Conservation (phyloP, 2,113 vertebrate species). For the Cromileptes altivelis region DNA sequence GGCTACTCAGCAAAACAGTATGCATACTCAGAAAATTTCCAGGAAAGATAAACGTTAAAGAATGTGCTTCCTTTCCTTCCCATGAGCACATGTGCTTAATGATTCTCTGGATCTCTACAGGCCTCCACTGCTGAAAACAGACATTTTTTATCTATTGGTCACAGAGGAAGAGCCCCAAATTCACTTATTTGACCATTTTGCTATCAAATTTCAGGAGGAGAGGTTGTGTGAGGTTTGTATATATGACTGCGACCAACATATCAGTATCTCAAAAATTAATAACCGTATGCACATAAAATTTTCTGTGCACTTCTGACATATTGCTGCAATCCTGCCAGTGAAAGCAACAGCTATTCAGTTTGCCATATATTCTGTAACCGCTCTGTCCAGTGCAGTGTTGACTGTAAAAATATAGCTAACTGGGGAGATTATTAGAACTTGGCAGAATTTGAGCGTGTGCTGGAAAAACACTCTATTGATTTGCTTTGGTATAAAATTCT, state of each 20-base stretch:
- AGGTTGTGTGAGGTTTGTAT: not conserved
- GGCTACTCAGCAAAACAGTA: not conserved
- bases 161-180: not conserved
- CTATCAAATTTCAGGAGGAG: not conserved
- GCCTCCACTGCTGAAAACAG: constrained; percentile 11
- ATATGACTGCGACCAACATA: not conserved
- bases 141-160: not conserved
- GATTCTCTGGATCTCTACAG: not conserved
- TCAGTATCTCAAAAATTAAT: not conserved
- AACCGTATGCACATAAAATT: not conserved
- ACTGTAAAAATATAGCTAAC: constrained; percentile 61
- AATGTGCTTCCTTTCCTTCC: constrained; percentile 34
- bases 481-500: constrained; percentile 42
- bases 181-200: not conserved
- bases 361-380: constrained; percentile 23
- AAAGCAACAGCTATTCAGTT: constrained; percentile 28
- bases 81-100: constrained; percentile 8
- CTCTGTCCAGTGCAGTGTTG: constrained; percentile 43
- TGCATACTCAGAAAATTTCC: constrained; percentile 11
- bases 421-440: constrained; percentile 50
- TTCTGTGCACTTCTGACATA: constrained; percentile 15
- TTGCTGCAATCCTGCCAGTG: constrained; percentile 13
- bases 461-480: constrained; percentile 51
- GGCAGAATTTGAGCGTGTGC: constrained; percentile 33
- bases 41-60: constrained; percentile 23